A percentile compares a stretch with the other conserved stretches of the same genome.
Conservation (phyloP, 2,797 vertebrate species). For the Jordanella pulchra region DNA sequence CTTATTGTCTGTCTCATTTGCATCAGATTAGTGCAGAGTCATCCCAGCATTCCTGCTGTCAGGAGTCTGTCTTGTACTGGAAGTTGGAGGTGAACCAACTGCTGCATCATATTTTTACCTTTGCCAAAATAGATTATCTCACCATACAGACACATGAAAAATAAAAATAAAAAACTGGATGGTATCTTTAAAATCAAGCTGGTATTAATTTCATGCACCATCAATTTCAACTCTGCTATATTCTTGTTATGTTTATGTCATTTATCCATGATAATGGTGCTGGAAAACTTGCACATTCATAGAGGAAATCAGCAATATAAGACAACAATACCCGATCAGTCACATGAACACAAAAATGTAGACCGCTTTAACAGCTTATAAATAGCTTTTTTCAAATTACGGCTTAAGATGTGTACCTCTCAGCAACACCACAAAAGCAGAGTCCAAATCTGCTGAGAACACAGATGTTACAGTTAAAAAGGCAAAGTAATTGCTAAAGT, state of each 20-base stretch:
- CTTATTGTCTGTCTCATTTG: no score
- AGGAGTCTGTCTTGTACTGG: no score
- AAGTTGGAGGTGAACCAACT: no score
- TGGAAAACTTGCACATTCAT: not conserved
- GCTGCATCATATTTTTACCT: no score
- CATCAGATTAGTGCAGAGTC: no score
- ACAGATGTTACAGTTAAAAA: constrained; percentile 23
- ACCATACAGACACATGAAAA: no score
- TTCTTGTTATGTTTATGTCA: not conserved
- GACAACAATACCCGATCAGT: not conserved
- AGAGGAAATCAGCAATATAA: not conserved
- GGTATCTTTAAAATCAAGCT: not conserved
- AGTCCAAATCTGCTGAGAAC: constrained; percentile 13
- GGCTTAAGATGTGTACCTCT: not conserved
- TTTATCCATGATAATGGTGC: not conserved
- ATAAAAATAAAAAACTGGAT: not conserved
- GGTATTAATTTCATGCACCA: no score
- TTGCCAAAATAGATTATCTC: no score
- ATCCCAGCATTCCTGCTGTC: no score
- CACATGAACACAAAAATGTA: not conserved
- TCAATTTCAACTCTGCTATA: not conserved
- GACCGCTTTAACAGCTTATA: not conserved
- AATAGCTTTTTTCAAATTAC: not conserved
- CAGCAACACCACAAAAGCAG: constrained; percentile 1
- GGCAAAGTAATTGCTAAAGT: constrained; percentile 9